Conservation (phyloP, 2,797 vertebrate species). For the Florisuga fusca region DNA sequence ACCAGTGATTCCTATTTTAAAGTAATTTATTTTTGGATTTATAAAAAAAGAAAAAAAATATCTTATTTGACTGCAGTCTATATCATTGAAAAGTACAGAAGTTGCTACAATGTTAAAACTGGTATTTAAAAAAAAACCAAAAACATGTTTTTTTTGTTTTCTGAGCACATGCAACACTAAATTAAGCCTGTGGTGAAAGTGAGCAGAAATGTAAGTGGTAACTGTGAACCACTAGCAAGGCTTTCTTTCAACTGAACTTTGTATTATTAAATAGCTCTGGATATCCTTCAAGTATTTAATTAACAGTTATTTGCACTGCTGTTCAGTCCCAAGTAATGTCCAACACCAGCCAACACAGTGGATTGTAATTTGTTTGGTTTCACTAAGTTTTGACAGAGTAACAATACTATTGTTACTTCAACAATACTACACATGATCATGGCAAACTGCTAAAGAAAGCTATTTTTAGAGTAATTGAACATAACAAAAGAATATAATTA, state of each 20-base stretch:
- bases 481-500: background rate
- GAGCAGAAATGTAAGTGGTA: background rate
- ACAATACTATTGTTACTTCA: background rate
- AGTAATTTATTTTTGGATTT: conserved; percentile 43
- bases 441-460: background rate
- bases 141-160: background rate
- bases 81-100: background rate
- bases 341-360: background rate
- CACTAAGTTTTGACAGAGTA: background rate
- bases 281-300: background rate
- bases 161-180: background rate
- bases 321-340: background rate
- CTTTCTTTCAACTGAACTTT: background rate
- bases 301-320: background rate
- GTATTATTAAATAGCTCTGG: background rate
- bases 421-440: background rate
- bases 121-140: background rate
- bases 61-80: background rate
- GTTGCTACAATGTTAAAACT: background rate
- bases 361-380: background rate
- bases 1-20: conserved; percentile 48
- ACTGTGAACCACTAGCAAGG: background rate
- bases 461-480: background rate
- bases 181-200: background rate
- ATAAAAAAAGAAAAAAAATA: background rate